Evolutionary conservation across 37 sponge, comb jelly and placozoan genomes (phyloP), one percentile per base, ranked within the genome.

Genomic region (Corticium candelabrum): DNA sequence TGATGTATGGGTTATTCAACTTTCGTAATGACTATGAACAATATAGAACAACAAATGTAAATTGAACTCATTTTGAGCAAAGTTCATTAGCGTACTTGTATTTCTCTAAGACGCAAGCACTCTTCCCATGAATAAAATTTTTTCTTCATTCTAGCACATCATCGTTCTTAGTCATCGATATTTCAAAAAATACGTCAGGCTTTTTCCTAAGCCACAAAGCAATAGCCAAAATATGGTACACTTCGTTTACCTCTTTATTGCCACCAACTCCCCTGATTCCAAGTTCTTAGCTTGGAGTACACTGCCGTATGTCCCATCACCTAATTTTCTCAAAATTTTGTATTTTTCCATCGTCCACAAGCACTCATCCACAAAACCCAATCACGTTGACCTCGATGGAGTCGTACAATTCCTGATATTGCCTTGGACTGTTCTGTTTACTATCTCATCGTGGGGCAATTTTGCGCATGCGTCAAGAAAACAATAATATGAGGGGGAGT

Each of bases 61-160:
- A 21, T 81, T 40, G 39, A 80, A 35, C 33, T 30, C 33, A 2
- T 35, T 33, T 29, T 3, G 33, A 2, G n/a, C n/a, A n/a, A n/a
- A 1, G 3, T 2, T 43, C 1, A 5, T 73, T 79, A 4, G 21
- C 73, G 62, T 33, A 96, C 97, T 85, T 96, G 89, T 33, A 96
- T 94, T 86, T 96, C 97, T 70, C 94, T 93, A 1, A 96, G 84
- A 40, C 84, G 80, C 39, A 93, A 33, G 74, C 94, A 93, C 56
- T 96, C 97, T 41, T 96, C 91, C 97, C 97, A 96, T 0, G 87
- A 69, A 34, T 82, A 77, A 50, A 79, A 96, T 34, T 96, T 91
- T 37, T 76, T 86, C 81, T 96, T 96, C 97, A 96, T 96, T 50
- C 97, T 96, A 76, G 11, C 41, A 73, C 11, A 72, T 33, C 15